phyloP scores from a whole-genome alignment of 2,113 vertebrate species.

The Otocyon megalotis region DNA sequence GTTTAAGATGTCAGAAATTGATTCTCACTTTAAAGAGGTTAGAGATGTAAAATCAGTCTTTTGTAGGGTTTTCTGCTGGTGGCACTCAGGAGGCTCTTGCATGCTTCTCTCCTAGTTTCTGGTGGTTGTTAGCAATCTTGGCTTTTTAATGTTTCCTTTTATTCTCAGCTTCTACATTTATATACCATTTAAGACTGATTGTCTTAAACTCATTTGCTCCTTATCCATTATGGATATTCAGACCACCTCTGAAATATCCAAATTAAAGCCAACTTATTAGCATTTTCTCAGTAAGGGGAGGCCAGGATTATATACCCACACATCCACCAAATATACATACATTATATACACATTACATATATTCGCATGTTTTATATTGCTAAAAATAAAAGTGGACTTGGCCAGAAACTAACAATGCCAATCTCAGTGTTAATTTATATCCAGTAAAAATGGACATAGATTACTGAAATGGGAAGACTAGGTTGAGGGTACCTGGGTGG shows the following conservation, averaged over 20 bases:
- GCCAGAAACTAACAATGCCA: neutral
- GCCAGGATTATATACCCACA: neutral
- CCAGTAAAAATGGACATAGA: neutral
- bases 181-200: too few relatives aligned
- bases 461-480: neutral
- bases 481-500: neutral
- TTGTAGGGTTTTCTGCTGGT: too few relatives aligned
- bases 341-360: neutral
- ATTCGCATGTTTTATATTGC: neutral
- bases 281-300: constrained; percentile 17
- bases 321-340: neutral
- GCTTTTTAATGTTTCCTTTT: too few relatives aligned
- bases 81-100: too few relatives aligned
- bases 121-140: too few relatives aligned
- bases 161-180: too few relatives aligned
- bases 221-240: neutral
- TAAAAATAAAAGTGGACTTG: neutral
- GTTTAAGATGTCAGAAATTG: neutral
- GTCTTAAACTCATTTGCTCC: neutral
- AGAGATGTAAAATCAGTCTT: too few relatives aligned
- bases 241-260: neutral
- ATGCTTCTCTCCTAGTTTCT: too few relatives aligned
- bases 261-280: neutral
- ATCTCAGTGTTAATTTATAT: neutral
- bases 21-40: too few relatives aligned